A percentile compares a stretch with the other conserved stretches of the same genome.
Conservation (phyloP, 2,797 vertebrate species). For the Knipowitschia caucasica region DNA sequence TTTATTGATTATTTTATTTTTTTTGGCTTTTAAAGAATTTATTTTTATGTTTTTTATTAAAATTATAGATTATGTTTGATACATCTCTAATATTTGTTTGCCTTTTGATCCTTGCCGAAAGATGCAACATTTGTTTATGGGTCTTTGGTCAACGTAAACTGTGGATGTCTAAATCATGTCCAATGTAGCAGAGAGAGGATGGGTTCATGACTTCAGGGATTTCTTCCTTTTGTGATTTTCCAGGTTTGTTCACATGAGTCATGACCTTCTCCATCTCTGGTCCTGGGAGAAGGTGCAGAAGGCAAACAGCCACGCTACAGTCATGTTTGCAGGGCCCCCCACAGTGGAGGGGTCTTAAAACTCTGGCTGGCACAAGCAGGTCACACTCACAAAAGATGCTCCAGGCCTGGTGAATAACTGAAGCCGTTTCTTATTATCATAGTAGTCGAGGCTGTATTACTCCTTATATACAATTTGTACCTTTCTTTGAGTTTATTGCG, state of each 20-base stretch:
- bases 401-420: background rate
- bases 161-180: slow-evolving; percentile 22
- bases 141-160: background rate
- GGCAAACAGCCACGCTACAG: slow-evolving; percentile 27
- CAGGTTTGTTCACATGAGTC: slow-evolving; percentile 23
- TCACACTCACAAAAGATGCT: background rate
- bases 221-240: slow-evolving; percentile 56
- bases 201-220: slow-evolving; percentile 4
- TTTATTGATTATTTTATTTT: no score
- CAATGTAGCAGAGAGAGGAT: slow-evolving; percentile 16
- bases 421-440: background rate
- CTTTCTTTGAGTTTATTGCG: no score
- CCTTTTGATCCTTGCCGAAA: background rate
- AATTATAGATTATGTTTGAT: no score
- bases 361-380: slow-evolving; percentile 34
- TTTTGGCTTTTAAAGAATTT: no score
- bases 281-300: slow-evolving; percentile 38
- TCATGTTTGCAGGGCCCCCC: slow-evolving; percentile 21
- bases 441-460: no score
- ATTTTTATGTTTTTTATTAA: no score
- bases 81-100: background rate
- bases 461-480: no score
- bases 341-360: background rate
- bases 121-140: background rate
- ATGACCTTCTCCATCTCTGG: slow-evolving; percentile 29